Evolutionary conservation across 2,797 vertebrate species (phyloP), one percentile per base, ranked within the genome.

Genomic region (Streptopelia turtur): DNA sequence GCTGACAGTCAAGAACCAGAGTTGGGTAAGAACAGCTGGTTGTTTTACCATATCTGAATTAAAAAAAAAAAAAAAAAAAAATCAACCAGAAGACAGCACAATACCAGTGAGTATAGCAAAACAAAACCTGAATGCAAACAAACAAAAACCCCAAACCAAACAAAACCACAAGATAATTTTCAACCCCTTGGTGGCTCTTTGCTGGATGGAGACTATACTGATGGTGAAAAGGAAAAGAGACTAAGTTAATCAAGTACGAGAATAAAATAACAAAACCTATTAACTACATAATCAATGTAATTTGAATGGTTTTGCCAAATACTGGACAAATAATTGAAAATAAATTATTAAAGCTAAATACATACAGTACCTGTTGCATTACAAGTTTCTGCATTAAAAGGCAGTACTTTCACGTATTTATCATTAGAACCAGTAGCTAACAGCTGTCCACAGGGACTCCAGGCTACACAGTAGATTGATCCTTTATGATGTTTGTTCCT

Each of bases 401-500:
- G 99, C 90, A 99, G 96, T 64, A 99, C 99, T 98, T 99, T 99
- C 70, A 99, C 99, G 1, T 98, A 99, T 98, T 99, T 99, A 96
- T 99, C 99, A 61, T 99, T 99, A 72, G 99, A 99, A 88, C 99
- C 99, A 13, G 99, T 99, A 64, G 99, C 99, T 90, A 99, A 90
- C 83, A 99, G 98, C 69, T 99, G 99, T 37, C 99, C 99, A 89
- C 99, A 99, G 89, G 98, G 99, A 96, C 99, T 99, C 99, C 99
- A 99, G 59, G 99, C 99, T 72, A 99, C 99, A 64, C 99, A 99
- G 97, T 99, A 99, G 97, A 99, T 99, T 4, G 99, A 99, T 92
- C 99, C 99, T 96, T 99, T 99, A 96, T 99, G 99, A 97, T 99
- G 99, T 94, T 99, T 99, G 97, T 99, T 99, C 94, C 99, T 99